A percentile compares a stretch with the other conserved stretches of the same genome.
phyloP scores from a whole-genome alignment of 2,797 vertebrate species.

The Mus spretus region DNA sequence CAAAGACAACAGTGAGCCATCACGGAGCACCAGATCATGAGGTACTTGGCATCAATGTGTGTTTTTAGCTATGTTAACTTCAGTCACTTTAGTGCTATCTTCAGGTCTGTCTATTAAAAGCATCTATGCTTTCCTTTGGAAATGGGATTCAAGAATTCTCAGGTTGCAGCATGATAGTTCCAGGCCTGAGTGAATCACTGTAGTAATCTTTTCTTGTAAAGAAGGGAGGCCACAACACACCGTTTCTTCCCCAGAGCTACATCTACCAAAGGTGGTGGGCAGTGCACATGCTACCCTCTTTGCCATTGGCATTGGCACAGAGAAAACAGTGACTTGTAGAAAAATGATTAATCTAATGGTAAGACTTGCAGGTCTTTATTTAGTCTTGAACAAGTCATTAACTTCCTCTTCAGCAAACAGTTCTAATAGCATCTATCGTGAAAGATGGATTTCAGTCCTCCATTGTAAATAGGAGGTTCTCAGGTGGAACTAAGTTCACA shows the following conservation, averaged over 20 bases:
- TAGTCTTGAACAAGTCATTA: neutral
- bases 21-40: neutral
- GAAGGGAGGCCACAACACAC: neutral
- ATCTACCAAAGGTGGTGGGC: neutral
- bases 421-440: neutral
- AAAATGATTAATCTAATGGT: neutral
- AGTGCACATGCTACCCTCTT: neutral
- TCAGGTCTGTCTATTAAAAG: neutral
- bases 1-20: neutral
- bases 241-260: neutral
- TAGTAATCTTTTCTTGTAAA: neutral
- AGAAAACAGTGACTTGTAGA: neutral
- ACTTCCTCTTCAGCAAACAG: constrained; percentile 5
- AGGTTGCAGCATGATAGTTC: neutral
- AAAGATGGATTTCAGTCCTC: constrained; percentile 32
- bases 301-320: neutral
- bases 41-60: neutral
- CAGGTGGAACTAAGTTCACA: neutral
- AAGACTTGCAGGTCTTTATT: neutral
- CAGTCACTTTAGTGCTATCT: neutral
- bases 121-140: constrained; percentile 34
- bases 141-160: constrained; percentile 3
- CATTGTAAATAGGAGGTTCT: constrained; percentile 5
- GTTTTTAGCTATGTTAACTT: neutral
- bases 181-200: neutral